These are phyloP conservation scores for Prionailurus bengalensis DNA, from an alignment of 2,113 vertebrate species.

Conservation along the genomic window DNA sequence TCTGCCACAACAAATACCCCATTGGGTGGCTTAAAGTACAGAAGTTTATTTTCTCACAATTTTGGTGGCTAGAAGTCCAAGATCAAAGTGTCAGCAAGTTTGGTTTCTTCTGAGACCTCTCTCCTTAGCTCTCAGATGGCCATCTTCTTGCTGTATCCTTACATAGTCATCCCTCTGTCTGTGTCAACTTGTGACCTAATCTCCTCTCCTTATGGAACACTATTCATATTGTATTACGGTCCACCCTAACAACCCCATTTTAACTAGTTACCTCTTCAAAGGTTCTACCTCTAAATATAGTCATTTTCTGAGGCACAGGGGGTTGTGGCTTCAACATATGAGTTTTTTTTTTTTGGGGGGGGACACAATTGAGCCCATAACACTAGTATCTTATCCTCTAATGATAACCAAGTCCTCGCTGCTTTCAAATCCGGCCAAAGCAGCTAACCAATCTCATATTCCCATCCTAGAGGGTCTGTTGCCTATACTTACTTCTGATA, in stretches of 20 bases:
- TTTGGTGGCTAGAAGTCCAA: slow-evolving; percentile 4
- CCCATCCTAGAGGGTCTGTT: not conserved
- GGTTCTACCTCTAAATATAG: not conserved
- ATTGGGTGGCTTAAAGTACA: not conserved
- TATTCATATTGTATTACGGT: not conserved
- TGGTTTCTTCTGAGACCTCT: not conserved
- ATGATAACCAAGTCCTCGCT: not conserved
- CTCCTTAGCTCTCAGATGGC: not conserved
- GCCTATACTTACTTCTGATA: not conserved
- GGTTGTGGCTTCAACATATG: not conserved
- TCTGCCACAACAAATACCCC: slow-evolving; percentile 7
- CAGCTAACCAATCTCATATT: not conserved
- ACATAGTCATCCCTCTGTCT: not conserved
- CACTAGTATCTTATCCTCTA: not conserved
- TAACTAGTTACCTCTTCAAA: slow-evolving; percentile 40
- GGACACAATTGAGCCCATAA: not conserved
- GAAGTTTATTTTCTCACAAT: slow-evolving; percentile 2
- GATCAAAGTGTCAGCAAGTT: not conserved
- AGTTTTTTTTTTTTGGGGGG: not conserved
- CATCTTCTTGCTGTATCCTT: not conserved
- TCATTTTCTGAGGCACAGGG: not conserved
- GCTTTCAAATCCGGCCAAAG: slow-evolving; percentile 28
- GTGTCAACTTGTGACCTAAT: not conserved
- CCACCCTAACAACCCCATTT: not conserved
- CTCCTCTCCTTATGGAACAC: not conserved